Base-by-base conservation (phyloP, 2,113 vertebrate species). In the Ophiodon elongatus region DNA sequence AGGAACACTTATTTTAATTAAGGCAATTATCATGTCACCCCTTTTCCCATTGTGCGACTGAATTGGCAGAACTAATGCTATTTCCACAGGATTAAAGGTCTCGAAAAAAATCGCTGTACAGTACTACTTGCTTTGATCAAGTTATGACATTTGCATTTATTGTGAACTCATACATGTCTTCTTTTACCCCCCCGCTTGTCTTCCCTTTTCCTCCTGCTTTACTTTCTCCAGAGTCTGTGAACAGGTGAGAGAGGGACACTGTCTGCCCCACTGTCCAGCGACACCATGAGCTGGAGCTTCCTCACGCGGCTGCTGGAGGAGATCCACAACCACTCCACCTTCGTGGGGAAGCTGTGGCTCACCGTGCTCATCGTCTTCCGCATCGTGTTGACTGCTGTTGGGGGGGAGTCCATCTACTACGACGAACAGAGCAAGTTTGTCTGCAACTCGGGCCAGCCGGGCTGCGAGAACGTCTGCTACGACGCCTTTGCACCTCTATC, bases 311-410 rank as follows among this genome's bases (percentile, higher is more conserved):
- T 99, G 91, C 95, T 99, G 91, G 98, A 99, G 95, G 98, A 99
- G 95, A 99, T 99, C 95, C 98, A 99, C 96, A 98, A 99, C 94
- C 98, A 99, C 88, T 99, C 98, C 78, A 99, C 98, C 23, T 99
- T 99, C 81, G 98, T 99, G 84, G 98, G 98, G 93, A 99, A 99
- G 94, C 97, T 99, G 95, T 99, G 98, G 98, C 96, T 99, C 95
- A 97, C 98, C 0, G 96, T 97, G 72, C 88, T 99, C 91, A 98
- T 99, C 33, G 97, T 99, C 65, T 99, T 99, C 91, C 97, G 98
- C 78, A 99, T 99, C 4, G 98, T 99, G 21, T 96, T 99, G 0
- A 99, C 98, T 0, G 98, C 97, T 0, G 98, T 99, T 23, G 98
- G 98, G 13, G 98, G 98, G 29, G 98, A 99, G 76, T 98, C 98